Conservation (phyloP, 2,888 invertebrate genomes). For the Ophioninae sp. region DNA sequence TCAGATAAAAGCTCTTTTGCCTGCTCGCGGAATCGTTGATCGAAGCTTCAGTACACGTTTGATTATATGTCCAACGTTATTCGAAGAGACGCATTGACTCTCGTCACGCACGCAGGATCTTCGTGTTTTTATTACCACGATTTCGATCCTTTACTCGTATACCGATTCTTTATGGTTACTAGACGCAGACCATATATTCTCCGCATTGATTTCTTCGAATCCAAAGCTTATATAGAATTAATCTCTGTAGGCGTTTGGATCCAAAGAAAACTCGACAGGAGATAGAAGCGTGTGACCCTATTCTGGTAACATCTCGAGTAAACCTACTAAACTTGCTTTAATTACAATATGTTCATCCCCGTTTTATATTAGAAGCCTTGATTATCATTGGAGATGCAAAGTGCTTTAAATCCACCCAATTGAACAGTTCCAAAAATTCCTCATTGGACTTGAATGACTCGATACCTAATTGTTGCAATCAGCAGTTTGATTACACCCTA, state of each 20-base stretch:
- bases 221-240: background rate
- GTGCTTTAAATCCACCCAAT: background rate
- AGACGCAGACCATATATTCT: constrained; percentile 14
- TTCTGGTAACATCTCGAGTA: constrained; percentile 39
- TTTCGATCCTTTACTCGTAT: constrained; percentile 44
- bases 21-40: constrained; percentile 53
- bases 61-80: constrained; percentile 35
- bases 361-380: too few relatives aligned
- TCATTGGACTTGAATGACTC: background rate
- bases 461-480: background rate
- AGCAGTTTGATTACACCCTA: background rate
- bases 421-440: background rate
- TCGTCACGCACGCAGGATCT: constrained; percentile 29
- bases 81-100: constrained; percentile 46
- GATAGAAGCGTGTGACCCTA: constrained; percentile 32
- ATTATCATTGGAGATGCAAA: too few relatives aligned
- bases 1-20: constrained; percentile 29
- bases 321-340: constrained; percentile 3
- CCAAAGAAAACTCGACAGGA: constrained; percentile 24
- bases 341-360: too few relatives aligned
- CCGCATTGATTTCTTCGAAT: constrained; percentile 55
- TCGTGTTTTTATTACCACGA: constrained; percentile 15
- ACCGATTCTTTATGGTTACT: constrained; percentile 45
- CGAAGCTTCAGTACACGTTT: constrained; percentile 39
- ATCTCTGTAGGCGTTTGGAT: constrained; percentile 47